Evolutionary conservation across 1,140 invertebrate species (phyloP).

Genomic region (Aphelinus atriplicis): DNA sequence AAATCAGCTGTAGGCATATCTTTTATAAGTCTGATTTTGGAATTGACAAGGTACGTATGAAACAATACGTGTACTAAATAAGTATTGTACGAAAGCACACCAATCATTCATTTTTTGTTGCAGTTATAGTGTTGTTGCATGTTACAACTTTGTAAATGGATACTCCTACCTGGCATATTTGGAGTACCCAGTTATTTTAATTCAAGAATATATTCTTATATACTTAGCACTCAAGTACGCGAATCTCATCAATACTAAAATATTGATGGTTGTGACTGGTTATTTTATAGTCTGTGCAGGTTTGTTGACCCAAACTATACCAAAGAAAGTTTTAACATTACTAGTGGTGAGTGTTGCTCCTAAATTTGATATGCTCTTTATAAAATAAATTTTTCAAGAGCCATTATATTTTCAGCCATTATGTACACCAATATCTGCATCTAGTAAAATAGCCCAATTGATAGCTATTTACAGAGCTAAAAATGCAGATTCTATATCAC

Average conservation of each 20-base stretch:
- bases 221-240: conserved; percentile 73
- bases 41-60: conserved; percentile 70
- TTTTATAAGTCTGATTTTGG: conserved; percentile 71
- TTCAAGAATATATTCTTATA: conserved; percentile 75
- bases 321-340: conserved; percentile 68
- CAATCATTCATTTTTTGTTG: conserved; percentile 47
- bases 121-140: conserved; percentile 76
- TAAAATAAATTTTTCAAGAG: conserved; percentile 9
- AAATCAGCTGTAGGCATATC: conserved; percentile 73
- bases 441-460: conserved; percentile 75
- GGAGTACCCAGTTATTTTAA: conserved; percentile 77
- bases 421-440: conserved; percentile 76
- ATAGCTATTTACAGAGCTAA: conserved; percentile 70
- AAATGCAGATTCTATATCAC: conserved; percentile 73
- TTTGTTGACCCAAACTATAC: conserved; percentile 67
- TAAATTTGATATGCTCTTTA: neutral
- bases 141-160: conserved; percentile 76
- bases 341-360: conserved; percentile 68
- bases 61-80: neutral
- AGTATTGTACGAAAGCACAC: neutral
- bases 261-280: conserved; percentile 55
- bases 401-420: conserved; percentile 66
- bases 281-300: conserved; percentile 66
- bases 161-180: conserved; percentile 77
- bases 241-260: conserved; percentile 61